A percentile compares a stretch with the other conserved stretches of the same genome.
Conservation (phyloP, 2,888 invertebrate genomes). For the Drosophila lacicola region DNA sequence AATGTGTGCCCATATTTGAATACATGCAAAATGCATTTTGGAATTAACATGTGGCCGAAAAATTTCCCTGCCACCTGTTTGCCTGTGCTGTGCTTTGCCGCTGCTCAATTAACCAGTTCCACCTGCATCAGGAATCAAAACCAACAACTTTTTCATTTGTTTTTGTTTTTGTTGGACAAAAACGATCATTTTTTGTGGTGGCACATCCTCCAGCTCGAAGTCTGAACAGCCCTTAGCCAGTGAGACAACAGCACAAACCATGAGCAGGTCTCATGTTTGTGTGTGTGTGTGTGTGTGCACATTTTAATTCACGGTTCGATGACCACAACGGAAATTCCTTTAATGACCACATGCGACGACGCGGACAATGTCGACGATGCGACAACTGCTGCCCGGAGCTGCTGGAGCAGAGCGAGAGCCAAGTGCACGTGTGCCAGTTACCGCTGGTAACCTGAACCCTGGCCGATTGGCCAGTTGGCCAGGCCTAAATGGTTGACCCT, state of each 20-base stretch:
- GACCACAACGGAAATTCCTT: slow-evolving; percentile 80
- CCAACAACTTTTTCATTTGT: slow-evolving; percentile 31
- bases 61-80: slow-evolving; percentile 32
- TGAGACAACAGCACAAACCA: neutral
- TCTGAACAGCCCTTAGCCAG: neutral
- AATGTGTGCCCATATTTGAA: neutral
- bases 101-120: slow-evolving; percentile 5
- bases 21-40: slow-evolving; percentile 1
- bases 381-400: slow-evolving; percentile 23
- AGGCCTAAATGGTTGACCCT: slow-evolving; percentile 56
- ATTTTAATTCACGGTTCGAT: slow-evolving; percentile 76
- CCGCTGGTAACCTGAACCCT: slow-evolving; percentile 51
- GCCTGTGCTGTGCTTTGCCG: neutral
- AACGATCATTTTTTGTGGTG: slow-evolving; percentile 25
- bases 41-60: neutral
- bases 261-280: slow-evolving; percentile 26
- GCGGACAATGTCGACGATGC: slow-evolving; percentile 50
- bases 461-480: slow-evolving; percentile 17
- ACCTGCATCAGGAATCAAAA: slow-evolving; percentile 50
- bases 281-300: slow-evolving; percentile 51
- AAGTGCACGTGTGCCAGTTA: slow-evolving; percentile 49
- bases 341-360: slow-evolving; percentile 72
- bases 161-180: slow-evolving; percentile 10
- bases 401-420: slow-evolving; percentile 42
- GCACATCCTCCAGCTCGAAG: slow-evolving; percentile 13